phyloP scores from a whole-genome alignment of 2,888 invertebrate genomes.

The Sminthurinus aureus region DNA sequence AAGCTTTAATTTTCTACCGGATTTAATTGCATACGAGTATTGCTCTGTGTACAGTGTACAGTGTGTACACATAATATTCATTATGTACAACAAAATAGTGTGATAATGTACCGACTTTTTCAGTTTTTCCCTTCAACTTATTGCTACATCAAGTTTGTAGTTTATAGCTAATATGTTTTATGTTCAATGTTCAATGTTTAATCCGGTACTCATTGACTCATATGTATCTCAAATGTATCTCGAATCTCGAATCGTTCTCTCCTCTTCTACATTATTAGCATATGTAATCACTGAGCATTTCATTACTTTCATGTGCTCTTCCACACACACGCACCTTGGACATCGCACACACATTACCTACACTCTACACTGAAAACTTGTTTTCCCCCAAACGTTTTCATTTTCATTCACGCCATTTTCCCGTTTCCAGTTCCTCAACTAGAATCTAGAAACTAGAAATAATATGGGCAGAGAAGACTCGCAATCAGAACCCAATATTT shows the following conservation, averaged over 20 bases:
- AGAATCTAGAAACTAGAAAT: constrained; percentile 1
- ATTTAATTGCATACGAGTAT: constrained; percentile 10
- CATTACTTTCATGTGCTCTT: not conserved
- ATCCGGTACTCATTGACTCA: too few relatives aligned
- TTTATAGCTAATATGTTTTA: not conserved
- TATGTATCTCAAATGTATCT: not conserved
- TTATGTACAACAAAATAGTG: not conserved
- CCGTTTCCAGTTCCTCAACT: not conserved
- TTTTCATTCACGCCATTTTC: constrained; percentile 4
- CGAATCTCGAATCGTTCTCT: not conserved
- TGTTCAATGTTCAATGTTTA: not conserved
- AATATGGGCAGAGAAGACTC: not conserved
- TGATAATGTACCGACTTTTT: constrained; percentile 1
- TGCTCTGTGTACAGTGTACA: not conserved
- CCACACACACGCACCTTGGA: too few relatives aligned
- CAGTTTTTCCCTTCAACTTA: constrained; percentile 11
- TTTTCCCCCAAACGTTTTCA: not conserved
- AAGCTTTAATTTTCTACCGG: constrained; percentile 11
- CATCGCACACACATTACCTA: too few relatives aligned
- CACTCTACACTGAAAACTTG: not conserved
- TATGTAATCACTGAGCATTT: not conserved
- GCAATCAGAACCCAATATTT: too few relatives aligned
- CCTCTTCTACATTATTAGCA: too few relatives aligned
- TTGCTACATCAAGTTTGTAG: not conserved
- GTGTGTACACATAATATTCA: too few relatives aligned